Conservation (phyloP, 2,797 vertebrate genomes). For the Salmo trutta region DNA sequence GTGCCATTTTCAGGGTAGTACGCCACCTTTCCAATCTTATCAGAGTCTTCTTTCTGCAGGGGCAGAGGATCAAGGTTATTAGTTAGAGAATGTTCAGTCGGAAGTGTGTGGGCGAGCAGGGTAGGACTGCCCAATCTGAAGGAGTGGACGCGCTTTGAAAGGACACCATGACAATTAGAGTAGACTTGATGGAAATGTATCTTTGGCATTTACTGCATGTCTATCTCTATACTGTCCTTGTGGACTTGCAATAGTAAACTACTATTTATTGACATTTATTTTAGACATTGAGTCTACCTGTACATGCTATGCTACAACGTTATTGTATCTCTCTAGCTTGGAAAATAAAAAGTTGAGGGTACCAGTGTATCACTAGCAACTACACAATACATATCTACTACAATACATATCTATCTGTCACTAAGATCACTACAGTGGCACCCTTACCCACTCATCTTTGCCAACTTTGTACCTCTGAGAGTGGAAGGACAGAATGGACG, state of each 20-base stretch:
- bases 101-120: not conserved
- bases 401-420: not conserved
- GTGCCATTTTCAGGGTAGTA: slow-evolving; percentile 87
- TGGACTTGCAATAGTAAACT: too few relatives aligned
- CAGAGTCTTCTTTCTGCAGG: slow-evolving; percentile 72
- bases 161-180: not conserved
- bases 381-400: not conserved
- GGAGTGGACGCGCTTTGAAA: not conserved
- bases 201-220: too few relatives aligned
- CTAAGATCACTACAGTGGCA: not conserved
- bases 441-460: slow-evolving; percentile 79
- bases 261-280: not conserved
- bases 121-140: not conserved
- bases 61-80: slow-evolving; percentile 23
- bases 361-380: too few relatives aligned
- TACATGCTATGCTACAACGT: not conserved
- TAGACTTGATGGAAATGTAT: not conserved
- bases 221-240: too few relatives aligned
- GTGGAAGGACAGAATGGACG: slow-evolving; percentile 41
- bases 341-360: not conserved
- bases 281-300: not conserved
- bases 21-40: slow-evolving; percentile 68
- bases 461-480: slow-evolving; percentile 76
- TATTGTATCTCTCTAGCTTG: not conserved
- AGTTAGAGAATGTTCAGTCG: slow-evolving; percentile 1